Evolutionary conservation across 2,113 vertebrate genomes (phyloP), one percentile per base, ranked within the genome.

Genomic region (Muntiacus reevesi): DNA sequence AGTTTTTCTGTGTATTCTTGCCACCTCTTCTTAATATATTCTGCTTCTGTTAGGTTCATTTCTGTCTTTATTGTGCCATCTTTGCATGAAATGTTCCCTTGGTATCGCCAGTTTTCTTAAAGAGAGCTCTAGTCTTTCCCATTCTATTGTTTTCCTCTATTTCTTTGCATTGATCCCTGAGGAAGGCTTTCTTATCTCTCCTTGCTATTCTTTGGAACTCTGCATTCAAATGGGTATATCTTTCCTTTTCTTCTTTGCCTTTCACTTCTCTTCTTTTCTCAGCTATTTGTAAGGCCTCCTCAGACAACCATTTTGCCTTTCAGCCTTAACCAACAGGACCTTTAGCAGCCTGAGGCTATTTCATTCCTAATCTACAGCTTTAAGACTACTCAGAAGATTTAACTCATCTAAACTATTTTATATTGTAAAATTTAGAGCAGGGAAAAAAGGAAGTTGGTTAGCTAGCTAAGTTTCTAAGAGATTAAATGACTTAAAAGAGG

Each of bases 331-430:
- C 57, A 91, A 23, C 33, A 91, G 60, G 40, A 95, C 57, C 27
- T 45, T 71, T 33, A 91, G 55, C 9, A 95, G 71, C 30, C 36
- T 36, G 50, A 94, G 54, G n/a, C 57, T 40, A 89, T 0, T 83
- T 5, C 28, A 89, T 40, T 78, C 40, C 62, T 90, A 54, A 88
- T 12, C 40, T 57, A 93, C 67, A 92, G 76, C 47, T 94, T 95
- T 33, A 64, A 54, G 96, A 94, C 43, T 9, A 52, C 43, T 89
- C 28, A 74, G 64, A 74, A 92, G 40, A 90, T 64, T 12, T 23
- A 85, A 79, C 60, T 87, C 91, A 96, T 81, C n/a, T 67, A 93
- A 95, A 88, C 14, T 67, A 82, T 50, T n/a, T 60, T 86, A 74
- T 0, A 45, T 85, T 59, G 60, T 11, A 95, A 23, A 64, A 86